Evolutionary conservation across 1,140 invertebrate species (phyloP).

Genomic region (Mactra quadrangularis): DNA sequence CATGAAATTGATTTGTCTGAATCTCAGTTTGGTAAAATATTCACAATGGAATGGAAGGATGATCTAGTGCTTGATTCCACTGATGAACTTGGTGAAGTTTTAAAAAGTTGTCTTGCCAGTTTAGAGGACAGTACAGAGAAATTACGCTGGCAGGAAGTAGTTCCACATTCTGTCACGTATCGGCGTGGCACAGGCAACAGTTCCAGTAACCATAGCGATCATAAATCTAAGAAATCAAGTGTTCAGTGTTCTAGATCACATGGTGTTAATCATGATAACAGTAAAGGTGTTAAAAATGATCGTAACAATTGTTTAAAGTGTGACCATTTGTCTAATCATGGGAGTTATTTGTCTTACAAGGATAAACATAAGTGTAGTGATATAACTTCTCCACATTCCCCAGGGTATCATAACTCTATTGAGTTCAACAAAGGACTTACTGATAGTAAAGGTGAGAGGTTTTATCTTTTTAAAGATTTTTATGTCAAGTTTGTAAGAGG

Average conservation of each 20-base stretch:
- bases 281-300: slow-evolving; percentile 6
- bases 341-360: not conserved
- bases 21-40: slow-evolving; percentile 41
- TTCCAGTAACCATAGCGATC: not conserved
- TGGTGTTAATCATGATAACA: not conserved
- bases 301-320: slow-evolving; percentile 27
- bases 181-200: too few species aligned
- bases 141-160: slow-evolving; percentile 20
- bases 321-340: slow-evolving; percentile 2
- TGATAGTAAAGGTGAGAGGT: not conserved
- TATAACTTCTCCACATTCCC: not conserved
- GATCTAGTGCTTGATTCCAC: not conserved
- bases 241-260: not conserved
- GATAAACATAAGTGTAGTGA: not conserved
- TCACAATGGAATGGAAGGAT: slow-evolving; percentile 48
- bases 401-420: not conserved
- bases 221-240: not conserved
- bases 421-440: not conserved
- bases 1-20: slow-evolving; percentile 12
- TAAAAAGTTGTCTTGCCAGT: not conserved
- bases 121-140: slow-evolving; percentile 17
- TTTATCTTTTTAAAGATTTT: too few species aligned
- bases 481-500: too few species aligned
- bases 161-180: not conserved
- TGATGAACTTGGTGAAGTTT: slow-evolving; percentile 4